Percentiles rank a stretch among this genome's conserved stretches.
Evolutionary conservation across 2,888 invertebrate species (phyloP).

Genomic region (Tiliacea citrago): DNA sequence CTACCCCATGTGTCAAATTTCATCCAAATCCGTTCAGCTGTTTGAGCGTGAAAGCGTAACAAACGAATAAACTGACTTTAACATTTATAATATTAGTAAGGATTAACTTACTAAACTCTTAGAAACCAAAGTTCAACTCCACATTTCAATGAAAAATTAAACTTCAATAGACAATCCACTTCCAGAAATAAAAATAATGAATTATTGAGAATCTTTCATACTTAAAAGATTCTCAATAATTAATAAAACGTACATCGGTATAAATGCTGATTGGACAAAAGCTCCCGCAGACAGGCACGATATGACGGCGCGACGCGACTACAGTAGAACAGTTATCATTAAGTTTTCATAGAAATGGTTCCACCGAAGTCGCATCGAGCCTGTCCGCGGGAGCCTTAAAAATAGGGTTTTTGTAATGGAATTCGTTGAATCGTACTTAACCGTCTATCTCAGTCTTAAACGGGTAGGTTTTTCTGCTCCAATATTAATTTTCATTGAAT

Average conservation of each 20-base stretch:
- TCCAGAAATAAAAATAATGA: neutral
- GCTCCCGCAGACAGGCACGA: too few relatives aligned
- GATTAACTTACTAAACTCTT: too few relatives aligned
- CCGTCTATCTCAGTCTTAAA: conserved; percentile 67
- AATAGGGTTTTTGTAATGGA: conserved; percentile 57
- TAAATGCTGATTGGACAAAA: conserved; percentile 31
- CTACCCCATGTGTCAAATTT: too few relatives aligned
- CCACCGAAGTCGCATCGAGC: too few relatives aligned
- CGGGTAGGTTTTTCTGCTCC: conserved; percentile 62
- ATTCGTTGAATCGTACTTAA: conserved; percentile 64
- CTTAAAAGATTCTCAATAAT: conserved; percentile 53
- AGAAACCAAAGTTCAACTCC: too few relatives aligned
- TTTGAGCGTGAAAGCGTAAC: too few relatives aligned
- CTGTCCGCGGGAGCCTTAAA: conserved; percentile 8
- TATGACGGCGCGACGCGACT: too few relatives aligned
- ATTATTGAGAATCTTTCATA: neutral
- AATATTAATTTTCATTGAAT: conserved; percentile 65
- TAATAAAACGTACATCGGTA: conserved; percentile 52
- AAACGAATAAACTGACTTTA: too few relatives aligned
- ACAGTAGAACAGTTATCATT: too few relatives aligned
- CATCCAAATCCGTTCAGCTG: too few relatives aligned
- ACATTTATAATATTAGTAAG: neutral
- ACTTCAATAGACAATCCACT: too few relatives aligned
- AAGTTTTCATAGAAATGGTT: too few relatives aligned
- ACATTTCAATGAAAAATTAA: conserved; percentile 16